Conservation (phyloP, 1,140 invertebrate species). For the Antheraea pernyi region DNA sequence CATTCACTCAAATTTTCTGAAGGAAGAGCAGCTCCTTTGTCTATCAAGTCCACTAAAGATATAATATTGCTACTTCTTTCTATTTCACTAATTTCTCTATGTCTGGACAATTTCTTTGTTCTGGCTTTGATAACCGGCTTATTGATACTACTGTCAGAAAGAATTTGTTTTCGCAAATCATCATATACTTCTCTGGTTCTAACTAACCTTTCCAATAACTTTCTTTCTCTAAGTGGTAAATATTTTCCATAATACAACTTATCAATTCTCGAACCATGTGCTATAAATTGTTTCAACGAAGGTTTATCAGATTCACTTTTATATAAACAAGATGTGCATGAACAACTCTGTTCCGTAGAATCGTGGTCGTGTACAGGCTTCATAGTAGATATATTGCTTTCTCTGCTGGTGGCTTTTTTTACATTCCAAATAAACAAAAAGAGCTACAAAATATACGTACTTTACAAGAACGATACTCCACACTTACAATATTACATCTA, state of each 20-base stretch:
- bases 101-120: slow-evolving; percentile 9
- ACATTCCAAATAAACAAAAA: slow-evolving; percentile 2
- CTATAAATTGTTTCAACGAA: slow-evolving; percentile 32
- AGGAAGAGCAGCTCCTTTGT: slow-evolving; percentile 36
- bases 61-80: slow-evolving; percentile 37
- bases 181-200: slow-evolving; percentile 53
- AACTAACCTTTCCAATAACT: slow-evolving; percentile 42
- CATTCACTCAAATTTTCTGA: slow-evolving; percentile 38
- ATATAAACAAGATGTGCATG: slow-evolving; percentile 39
- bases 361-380: slow-evolving; percentile 23
- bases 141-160: slow-evolving; percentile 38
- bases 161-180: slow-evolving; percentile 41
- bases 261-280: slow-evolving; percentile 37
- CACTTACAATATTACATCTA: slow-evolving; percentile 6
- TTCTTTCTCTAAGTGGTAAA: slow-evolving; percentile 43
- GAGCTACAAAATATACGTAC: neutral
- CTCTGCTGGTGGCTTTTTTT: neutral
- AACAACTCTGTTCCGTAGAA: slow-evolving; percentile 29
- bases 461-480: slow-evolving; percentile 1
- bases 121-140: slow-evolving; percentile 28
- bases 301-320: slow-evolving; percentile 33
- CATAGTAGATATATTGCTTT: slow-evolving; percentile 27
- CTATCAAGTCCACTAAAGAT: slow-evolving; percentile 39
- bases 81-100: neutral
- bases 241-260: slow-evolving; percentile 42